A percentile compares a stretch with the other conserved stretches of the same genome.
Conservation (phyloP, 2,888 invertebrate species). For the Agrotis clavis region DNA sequence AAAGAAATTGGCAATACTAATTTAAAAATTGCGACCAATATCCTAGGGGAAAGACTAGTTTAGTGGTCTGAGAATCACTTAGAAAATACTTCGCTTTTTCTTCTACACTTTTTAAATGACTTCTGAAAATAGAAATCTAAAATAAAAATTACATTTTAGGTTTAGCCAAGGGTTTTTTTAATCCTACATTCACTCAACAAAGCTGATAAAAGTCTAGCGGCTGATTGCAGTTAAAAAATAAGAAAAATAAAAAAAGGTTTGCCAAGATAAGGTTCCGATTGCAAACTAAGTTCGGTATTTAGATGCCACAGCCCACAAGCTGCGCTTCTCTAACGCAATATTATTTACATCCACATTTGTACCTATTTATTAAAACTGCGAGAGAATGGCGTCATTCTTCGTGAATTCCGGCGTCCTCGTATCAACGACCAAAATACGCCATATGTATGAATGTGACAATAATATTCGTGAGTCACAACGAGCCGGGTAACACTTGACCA, state of each 20-base stretch:
- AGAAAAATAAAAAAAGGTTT: background rate
- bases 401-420: slow-evolving; percentile 83
- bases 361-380: slow-evolving; percentile 68
- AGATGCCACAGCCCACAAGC: slow-evolving; percentile 12
- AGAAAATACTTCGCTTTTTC: too few relatives aligned
- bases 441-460: slow-evolving; percentile 86
- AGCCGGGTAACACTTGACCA: slow-evolving; percentile 84
- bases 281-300: slow-evolving; percentile 9
- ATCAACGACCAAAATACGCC: slow-evolving; percentile 85
- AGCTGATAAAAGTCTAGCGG: too few relatives aligned
- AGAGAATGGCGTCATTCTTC: slow-evolving; percentile 87
- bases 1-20: too few relatives aligned
- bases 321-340: slow-evolving; percentile 41
- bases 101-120: too few relatives aligned
- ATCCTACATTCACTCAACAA: too few relatives aligned
- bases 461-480: slow-evolving; percentile 86
- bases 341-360: slow-evolving; percentile 53
- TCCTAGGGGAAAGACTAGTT: too few relatives aligned
- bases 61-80: too few relatives aligned
- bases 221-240: too few relatives aligned
- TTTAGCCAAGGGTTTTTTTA: background rate
- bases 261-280: background rate
- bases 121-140: background rate
- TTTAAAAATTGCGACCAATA: too few relatives aligned
- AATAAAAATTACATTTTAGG: background rate